A percentile compares a stretch with the other conserved stretches of the same genome.
phyloP scores from a whole-genome alignment of 2,888 invertebrate genomes.

The Ochropleura leucogaster region DNA sequence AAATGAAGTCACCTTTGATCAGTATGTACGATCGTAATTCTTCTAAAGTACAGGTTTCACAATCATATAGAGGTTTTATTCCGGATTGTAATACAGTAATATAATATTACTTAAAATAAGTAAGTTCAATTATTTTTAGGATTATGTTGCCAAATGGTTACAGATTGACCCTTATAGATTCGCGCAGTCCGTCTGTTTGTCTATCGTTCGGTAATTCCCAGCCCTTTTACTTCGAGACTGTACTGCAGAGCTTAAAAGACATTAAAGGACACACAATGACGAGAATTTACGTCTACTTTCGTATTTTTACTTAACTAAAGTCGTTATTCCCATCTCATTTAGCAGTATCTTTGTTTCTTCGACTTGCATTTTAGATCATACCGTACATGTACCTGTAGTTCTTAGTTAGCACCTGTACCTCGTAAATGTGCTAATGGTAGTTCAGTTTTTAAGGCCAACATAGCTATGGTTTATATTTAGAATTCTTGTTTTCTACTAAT shows the following conservation, averaged over 20 bases:
- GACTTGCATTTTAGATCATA: slow-evolving; percentile 5
- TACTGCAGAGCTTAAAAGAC: no score
- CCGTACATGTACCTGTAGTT: background rate
- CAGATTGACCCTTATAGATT: no score
- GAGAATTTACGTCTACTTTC: no score
- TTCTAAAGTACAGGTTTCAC: background rate
- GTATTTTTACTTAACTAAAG: background rate
- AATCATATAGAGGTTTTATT: background rate
- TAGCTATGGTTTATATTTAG: slow-evolving; percentile 8
- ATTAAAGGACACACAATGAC: no score
- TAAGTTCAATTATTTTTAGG: background rate
- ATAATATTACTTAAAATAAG: background rate
- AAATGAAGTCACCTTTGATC: background rate
- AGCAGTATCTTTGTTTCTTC: background rate
- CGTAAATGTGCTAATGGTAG: slow-evolving; percentile 53
- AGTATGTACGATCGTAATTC: background rate
- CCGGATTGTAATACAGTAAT: background rate
- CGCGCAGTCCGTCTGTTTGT: background rate
- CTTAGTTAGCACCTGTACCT: slow-evolving; percentile 39
- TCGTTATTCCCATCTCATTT: background rate
- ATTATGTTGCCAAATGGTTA: background rate
- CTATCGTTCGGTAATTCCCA: background rate
- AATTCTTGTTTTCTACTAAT: background rate
- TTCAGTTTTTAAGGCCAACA: slow-evolving; percentile 49
- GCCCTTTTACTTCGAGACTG: background rate